A percentile compares a stretch with the other conserved stretches of the same genome.
These are phyloP conservation scores for Acropternis orthonyx DNA, from an alignment of 2,797 vertebrate species.

Conservation along the genomic window DNA sequence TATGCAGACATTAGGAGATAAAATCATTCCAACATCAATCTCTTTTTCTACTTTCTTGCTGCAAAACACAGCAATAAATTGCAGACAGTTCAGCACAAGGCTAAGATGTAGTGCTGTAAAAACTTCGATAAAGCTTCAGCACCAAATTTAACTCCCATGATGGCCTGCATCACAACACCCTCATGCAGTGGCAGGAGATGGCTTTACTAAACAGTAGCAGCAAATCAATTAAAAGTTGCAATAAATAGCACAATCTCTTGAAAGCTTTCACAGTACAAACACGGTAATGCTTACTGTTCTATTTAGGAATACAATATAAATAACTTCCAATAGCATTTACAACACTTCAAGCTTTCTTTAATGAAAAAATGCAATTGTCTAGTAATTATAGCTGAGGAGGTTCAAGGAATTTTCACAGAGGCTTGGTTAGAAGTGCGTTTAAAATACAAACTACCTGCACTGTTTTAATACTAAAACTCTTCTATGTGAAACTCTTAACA, in stretches of 20 bases:
- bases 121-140: conserved; percentile 27
- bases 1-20: neutral
- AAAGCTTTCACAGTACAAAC: neutral
- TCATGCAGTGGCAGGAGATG: conserved; percentile 1
- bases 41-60: conserved; percentile 22
- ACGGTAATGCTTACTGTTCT: neutral
- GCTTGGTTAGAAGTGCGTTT: neutral
- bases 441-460: neutral
- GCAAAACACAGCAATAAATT: conserved; percentile 56
- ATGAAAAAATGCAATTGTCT: neutral
- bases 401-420: neutral
- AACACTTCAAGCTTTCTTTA: neutral
- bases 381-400: neutral
- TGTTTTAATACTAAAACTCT: neutral
- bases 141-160: conserved; percentile 11
- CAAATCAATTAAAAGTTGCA: conserved; percentile 51
- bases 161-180: neutral
- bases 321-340: neutral
- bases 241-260: conserved; percentile 9
- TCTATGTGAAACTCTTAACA: neutral
- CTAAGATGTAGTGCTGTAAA: conserved; percentile 42
- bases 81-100: neutral
- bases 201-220: neutral
- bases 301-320: neutral
- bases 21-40: conserved; percentile 42